phyloP scores from a whole-genome alignment of 2,797 vertebrate species.

The Sciaenops ocellatus region DNA sequence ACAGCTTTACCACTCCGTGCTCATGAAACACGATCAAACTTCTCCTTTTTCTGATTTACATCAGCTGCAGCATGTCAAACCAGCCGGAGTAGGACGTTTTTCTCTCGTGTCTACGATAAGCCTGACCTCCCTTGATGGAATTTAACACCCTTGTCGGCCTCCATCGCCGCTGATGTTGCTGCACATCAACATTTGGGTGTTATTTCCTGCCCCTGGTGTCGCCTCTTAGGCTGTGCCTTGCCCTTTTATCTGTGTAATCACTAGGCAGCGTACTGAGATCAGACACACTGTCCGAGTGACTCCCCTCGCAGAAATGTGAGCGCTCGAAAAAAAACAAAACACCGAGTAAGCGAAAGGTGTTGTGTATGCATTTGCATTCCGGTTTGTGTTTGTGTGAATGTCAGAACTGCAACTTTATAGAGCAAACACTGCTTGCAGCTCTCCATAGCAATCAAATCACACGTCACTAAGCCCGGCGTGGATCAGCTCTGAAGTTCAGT shows the following conservation, averaged over 20 bases:
- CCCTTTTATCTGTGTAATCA: constrained; percentile 76
- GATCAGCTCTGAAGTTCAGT: constrained; percentile 63
- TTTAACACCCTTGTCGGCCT: constrained; percentile 75
- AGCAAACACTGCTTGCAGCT: constrained; percentile 76
- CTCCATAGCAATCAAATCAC: constrained; percentile 76
- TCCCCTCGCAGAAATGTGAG: constrained; percentile 64
- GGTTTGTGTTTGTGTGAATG: neutral
- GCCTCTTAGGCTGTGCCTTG: constrained; percentile 47
- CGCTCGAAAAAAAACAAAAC: constrained; percentile 9
- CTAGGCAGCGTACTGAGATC: constrained; percentile 51
- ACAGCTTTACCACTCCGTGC: neutral
- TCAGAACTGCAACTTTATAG: constrained; percentile 44
- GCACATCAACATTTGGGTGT: constrained; percentile 58
- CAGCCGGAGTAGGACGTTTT: constrained; percentile 25
- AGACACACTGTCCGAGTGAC: constrained; percentile 72
- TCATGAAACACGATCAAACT: constrained; percentile 12
- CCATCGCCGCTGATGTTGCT: constrained; percentile 63
- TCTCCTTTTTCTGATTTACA: constrained; percentile 22
- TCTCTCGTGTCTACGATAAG: constrained; percentile 51
- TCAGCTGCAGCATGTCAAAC: constrained; percentile 42
- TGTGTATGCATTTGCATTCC: neutral
- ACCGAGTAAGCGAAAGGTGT: constrained; percentile 51
- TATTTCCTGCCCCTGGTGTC: constrained; percentile 59
- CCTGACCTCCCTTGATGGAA: constrained; percentile 63
- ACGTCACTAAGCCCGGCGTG: constrained; percentile 52